Evolutionary conservation across 1,140 invertebrate genomes (phyloP).

Genomic region (Drosophila micromelanica): DNA sequence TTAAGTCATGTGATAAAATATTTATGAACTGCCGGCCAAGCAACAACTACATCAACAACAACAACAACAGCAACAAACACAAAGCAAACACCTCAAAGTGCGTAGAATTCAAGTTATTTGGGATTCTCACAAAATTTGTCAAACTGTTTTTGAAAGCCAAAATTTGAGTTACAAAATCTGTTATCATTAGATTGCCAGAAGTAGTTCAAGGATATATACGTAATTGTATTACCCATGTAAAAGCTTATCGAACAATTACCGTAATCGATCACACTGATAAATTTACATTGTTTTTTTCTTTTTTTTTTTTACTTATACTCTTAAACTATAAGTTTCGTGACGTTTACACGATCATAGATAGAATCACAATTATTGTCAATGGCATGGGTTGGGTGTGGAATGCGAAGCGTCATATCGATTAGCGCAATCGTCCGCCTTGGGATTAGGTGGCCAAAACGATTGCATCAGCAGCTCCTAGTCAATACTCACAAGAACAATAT

Average conservation of each 20-base stretch:
- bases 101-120: conserved; percentile 15
- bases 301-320: neutral
- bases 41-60: conserved; percentile 24
- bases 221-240: conserved; percentile 17
- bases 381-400: neutral
- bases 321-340: conserved; percentile 1
- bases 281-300: conserved; percentile 1
- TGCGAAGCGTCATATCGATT: conserved; percentile 6
- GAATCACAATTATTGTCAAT: conserved; percentile 2
- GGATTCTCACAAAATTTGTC: neutral
- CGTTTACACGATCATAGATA: conserved; percentile 4
- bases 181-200: conserved; percentile 5
- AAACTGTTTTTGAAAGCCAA: too few species aligned
- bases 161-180: neutral
- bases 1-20: conserved; percentile 69
- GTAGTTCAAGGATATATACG: conserved; percentile 29
- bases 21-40: conserved; percentile 41
- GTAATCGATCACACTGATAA: conserved; percentile 25
- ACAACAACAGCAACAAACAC: neutral
- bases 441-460: conserved; percentile 12
- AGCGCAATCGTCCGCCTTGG: conserved; percentile 4
- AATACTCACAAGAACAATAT: conserved; percentile 23
- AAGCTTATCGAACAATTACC: conserved; percentile 1
- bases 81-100: conserved; percentile 26
- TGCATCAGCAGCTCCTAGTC: conserved; percentile 18